These are phyloP conservation scores for Dromaius novaehollandiae DNA, from an alignment of 2,113 vertebrate species.

Conservation along the genomic window DNA sequence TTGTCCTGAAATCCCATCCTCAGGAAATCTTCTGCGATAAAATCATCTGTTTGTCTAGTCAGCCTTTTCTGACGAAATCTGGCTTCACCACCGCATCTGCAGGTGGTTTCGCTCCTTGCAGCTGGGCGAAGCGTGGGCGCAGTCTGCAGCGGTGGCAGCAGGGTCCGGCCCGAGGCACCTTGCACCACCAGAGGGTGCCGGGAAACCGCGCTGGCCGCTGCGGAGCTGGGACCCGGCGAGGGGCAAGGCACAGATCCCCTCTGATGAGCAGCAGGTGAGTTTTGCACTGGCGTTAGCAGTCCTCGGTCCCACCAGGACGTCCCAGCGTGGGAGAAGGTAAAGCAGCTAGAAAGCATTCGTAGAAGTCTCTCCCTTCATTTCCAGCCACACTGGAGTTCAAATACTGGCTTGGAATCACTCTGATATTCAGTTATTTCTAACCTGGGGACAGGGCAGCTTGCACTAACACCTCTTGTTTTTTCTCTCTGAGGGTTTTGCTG, in stretches of 20 bases:
- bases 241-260: rapidly evolving
- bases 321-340: not conserved
- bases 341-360: not conserved
- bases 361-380: not conserved
- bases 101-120: not conserved
- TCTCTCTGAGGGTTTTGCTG: not conserved
- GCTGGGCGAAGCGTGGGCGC: not conserved
- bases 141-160: not conserved
- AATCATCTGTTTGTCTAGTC: not conserved
- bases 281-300: not conserved
- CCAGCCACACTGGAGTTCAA: not conserved
- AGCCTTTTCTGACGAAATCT: not conserved
- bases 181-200: not conserved
- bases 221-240: not conserved
- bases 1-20: not conserved
- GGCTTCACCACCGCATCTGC: not conserved
- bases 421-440: not conserved
- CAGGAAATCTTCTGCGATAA: not conserved
- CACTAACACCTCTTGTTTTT: not conserved
- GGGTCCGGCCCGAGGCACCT: not conserved
- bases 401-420: not conserved
- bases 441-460: not conserved
- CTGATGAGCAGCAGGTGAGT: not conserved
- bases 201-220: rapidly evolving
- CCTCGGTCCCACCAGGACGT: not conserved